Conservation (phyloP, 2,888 invertebrate species). For the Polydrusus tereticollis region DNA sequence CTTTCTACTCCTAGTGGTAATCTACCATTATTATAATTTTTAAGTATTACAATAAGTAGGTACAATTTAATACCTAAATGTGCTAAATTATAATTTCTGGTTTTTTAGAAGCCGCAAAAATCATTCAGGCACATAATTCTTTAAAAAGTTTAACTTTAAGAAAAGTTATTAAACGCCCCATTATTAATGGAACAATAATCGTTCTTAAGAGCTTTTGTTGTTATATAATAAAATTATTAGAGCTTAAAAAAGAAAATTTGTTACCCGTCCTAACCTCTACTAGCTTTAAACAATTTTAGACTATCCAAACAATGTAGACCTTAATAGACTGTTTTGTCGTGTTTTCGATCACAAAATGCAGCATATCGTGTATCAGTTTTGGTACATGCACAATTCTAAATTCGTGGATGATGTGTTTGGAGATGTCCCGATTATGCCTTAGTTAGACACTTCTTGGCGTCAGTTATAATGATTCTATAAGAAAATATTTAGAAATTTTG, state of each 20-base stretch:
- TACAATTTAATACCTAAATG: too few species aligned
- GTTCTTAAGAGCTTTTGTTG: too few species aligned
- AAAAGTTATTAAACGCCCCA: too few species aligned
- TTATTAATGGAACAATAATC: too few species aligned
- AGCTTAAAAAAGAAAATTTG: not conserved
- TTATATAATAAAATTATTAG: too few species aligned
- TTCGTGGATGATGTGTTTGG: constrained; percentile 60
- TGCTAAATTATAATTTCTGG: too few species aligned
- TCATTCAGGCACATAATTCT: too few species aligned
- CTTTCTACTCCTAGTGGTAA: too few species aligned
- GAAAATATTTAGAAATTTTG: not conserved
- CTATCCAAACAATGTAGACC: constrained; percentile 16
- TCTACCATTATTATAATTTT: too few species aligned
- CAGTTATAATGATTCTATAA: not conserved
- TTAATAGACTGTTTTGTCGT: constrained; percentile 22
- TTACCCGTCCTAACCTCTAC: not conserved
- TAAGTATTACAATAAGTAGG: too few species aligned
- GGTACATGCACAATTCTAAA: constrained; percentile 66
- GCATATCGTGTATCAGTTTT: constrained; percentile 48
- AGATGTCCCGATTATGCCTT: constrained; percentile 65
- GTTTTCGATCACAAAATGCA: constrained; percentile 29
- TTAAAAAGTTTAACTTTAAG: too few species aligned
- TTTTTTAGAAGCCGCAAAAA: too few species aligned
- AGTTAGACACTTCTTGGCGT: constrained; percentile 57
- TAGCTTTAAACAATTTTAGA: constrained; percentile 33